phyloP scores from a whole-genome alignment of 2,797 vertebrate species.

The Chelon labrosus region DNA sequence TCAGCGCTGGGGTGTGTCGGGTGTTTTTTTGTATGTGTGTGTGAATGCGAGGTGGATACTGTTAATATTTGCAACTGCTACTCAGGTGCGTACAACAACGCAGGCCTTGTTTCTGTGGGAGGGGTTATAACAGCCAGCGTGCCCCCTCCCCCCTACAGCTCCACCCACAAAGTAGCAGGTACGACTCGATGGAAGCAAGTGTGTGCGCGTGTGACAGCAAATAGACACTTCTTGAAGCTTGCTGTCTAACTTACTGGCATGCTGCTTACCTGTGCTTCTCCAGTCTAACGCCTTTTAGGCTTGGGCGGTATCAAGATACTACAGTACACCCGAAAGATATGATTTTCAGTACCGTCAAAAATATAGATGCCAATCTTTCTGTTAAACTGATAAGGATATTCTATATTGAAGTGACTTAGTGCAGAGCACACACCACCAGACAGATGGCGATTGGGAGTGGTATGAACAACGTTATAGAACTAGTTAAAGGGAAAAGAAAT shows the following conservation, averaged over 20 bases:
- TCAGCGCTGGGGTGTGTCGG: conserved; percentile 22
- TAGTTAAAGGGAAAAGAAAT: too few species aligned
- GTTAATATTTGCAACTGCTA: conserved; percentile 82
- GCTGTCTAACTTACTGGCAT: conserved; percentile 78
- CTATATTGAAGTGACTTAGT: too few species aligned
- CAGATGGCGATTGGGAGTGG: too few species aligned
- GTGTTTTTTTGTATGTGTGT: conserved; percentile 31
- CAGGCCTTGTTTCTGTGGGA: conserved; percentile 93
- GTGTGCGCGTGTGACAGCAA: conserved; percentile 21
- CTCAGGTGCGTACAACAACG: conserved; percentile 98
- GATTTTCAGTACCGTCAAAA: too few species aligned
- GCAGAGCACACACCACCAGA: too few species aligned
- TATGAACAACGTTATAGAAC: too few species aligned
- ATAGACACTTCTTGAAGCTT: conserved; percentile 59
- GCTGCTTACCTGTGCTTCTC: conserved; percentile 73
- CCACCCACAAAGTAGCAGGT: conserved; percentile 88
- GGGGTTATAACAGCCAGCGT: conserved; percentile 92
- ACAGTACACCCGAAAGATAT: too few species aligned
- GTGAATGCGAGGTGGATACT: conserved; percentile 56
- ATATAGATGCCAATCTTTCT: too few species aligned
- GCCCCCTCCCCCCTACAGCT: conserved; percentile 91
- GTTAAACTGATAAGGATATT: too few species aligned
- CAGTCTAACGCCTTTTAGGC: conserved; percentile 35
- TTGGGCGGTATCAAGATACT: too few species aligned
- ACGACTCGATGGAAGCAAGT: conserved; percentile 64